Percentiles rank a stretch among this genome's conserved stretches.
Evolutionary conservation across 1,140 invertebrate species (phyloP).

Genomic region (Zaprionus tsacasi): DNA sequence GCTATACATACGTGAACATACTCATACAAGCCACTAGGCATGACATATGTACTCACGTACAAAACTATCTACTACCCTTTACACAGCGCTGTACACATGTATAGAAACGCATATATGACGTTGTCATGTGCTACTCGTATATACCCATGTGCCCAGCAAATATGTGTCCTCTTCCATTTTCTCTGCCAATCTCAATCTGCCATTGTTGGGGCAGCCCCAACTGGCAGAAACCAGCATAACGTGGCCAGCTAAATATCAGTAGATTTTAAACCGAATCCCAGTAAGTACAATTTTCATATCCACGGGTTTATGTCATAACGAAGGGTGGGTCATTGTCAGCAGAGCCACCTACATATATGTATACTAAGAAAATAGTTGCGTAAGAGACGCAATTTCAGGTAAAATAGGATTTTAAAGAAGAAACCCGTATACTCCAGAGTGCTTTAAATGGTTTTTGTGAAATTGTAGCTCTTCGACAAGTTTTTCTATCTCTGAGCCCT

Average conservation of each 20-base stretch:
- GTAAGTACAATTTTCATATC: conserved; percentile 22
- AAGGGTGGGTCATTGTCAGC: conserved; percentile 4
- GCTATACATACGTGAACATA: conserved; percentile 55
- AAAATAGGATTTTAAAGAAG: background rate
- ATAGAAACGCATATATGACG: conserved; percentile 32
- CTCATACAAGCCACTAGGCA: conserved; percentile 34
- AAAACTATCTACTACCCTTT: conserved; percentile 31
- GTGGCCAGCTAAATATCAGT: conserved; percentile 19
- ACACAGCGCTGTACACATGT: conserved; percentile 63
- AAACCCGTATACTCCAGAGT: background rate
- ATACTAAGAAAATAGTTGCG: background rate
- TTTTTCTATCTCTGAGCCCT: background rate
- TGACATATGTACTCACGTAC: conserved; percentile 14
- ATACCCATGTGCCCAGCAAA: conserved; percentile 1
- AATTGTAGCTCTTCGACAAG: background rate
- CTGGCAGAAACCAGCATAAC: conserved; percentile 61
- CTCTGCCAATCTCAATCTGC: conserved; percentile 20
- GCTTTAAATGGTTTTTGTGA: background rate
- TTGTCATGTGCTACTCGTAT: background rate
- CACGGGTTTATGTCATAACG: background rate
- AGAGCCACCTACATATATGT: background rate
- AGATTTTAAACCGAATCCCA: conserved; percentile 16
- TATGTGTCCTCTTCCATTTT: conserved; percentile 24
- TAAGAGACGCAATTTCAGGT: background rate
- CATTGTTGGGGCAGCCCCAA: conserved; percentile 27